Percentiles rank a stretch among this genome's conserved stretches.
Conservation (phyloP, 2,888 invertebrate species). For the Drosophila cracens region DNA sequence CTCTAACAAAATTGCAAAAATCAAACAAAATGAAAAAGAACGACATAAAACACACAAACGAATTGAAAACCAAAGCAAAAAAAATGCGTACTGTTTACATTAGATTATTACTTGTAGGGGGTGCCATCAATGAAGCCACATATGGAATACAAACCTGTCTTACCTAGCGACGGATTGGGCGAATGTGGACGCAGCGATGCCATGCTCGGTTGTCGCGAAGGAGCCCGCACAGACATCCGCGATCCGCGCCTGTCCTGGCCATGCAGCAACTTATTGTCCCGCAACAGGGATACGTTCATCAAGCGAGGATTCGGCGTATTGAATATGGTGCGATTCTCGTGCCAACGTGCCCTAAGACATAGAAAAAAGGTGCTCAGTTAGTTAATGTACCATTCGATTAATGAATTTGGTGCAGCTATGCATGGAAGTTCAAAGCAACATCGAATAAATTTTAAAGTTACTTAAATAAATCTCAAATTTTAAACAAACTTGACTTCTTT, state of each 20-base stretch:
- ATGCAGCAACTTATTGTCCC: slow-evolving; percentile 92
- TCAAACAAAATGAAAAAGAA: slow-evolving; percentile 37
- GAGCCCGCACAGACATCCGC: slow-evolving; percentile 91
- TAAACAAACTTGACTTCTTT: too few species aligned
- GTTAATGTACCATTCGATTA: slow-evolving; percentile 6
- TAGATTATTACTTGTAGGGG: slow-evolving; percentile 13
- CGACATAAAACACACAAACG: slow-evolving; percentile 34
- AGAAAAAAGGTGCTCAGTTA: slow-evolving; percentile 26
- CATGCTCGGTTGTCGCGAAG: slow-evolving; percentile 94
- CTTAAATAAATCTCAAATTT: too few species aligned
- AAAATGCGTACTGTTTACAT: slow-evolving; percentile 39
- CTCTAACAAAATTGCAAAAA: slow-evolving; percentile 50
- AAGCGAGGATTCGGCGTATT: slow-evolving; percentile 96
- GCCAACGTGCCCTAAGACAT: slow-evolving; percentile 92
- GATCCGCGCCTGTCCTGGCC: slow-evolving; percentile 92
- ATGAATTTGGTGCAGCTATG: not conserved
- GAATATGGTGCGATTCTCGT: slow-evolving; percentile 96
- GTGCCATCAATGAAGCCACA: slow-evolving; percentile 47
- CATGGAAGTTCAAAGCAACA: not conserved
- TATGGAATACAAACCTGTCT: slow-evolving; percentile 85
- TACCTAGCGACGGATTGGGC: slow-evolving; percentile 85
- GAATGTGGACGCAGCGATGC: slow-evolving; percentile 93
- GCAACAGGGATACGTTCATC: slow-evolving; percentile 94
- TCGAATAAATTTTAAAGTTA: not conserved
- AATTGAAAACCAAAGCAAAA: slow-evolving; percentile 37